These are phyloP conservation scores for Teleogryllus occipitalis DNA, from an alignment of 1,140 invertebrate genomes.

Conservation along the genomic window DNA sequence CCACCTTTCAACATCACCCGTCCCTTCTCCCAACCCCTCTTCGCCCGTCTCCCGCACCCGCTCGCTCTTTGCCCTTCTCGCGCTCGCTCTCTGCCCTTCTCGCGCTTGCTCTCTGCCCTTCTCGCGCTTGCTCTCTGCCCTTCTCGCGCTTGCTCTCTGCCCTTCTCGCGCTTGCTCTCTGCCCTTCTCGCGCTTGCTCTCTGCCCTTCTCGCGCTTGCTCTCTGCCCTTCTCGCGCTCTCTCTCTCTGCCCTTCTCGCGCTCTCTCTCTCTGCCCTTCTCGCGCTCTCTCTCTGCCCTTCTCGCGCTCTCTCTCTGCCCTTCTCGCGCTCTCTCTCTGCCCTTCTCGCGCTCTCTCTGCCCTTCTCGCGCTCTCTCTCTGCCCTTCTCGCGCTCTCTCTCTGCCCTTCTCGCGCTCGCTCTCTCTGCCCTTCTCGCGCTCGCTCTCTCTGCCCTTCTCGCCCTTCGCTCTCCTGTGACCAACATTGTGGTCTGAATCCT, in stretches of 20 bases:
- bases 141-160: background rate
- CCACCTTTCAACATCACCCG: too few relatives aligned
- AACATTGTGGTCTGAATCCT: too few relatives aligned
- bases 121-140: too few relatives aligned
- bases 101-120: too few relatives aligned
- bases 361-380: too few relatives aligned
- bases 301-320: background rate
- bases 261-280: background rate
- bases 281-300: background rate
- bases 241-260: background rate
- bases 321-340: background rate
- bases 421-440: background rate
- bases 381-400: background rate
- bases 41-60: too few relatives aligned
- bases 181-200: background rate
- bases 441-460: background rate
- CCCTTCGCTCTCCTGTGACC: too few relatives aligned
- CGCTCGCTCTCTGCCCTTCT: too few relatives aligned
- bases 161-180: background rate
- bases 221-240: background rate
- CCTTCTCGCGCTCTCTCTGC: background rate
- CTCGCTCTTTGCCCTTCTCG: too few relatives aligned
- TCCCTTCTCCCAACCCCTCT: too few relatives aligned
- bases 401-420: background rate
- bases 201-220: background rate